Evolutionary conservation across 2,888 invertebrate species (phyloP).

Genomic region (Timema cristinae): DNA sequence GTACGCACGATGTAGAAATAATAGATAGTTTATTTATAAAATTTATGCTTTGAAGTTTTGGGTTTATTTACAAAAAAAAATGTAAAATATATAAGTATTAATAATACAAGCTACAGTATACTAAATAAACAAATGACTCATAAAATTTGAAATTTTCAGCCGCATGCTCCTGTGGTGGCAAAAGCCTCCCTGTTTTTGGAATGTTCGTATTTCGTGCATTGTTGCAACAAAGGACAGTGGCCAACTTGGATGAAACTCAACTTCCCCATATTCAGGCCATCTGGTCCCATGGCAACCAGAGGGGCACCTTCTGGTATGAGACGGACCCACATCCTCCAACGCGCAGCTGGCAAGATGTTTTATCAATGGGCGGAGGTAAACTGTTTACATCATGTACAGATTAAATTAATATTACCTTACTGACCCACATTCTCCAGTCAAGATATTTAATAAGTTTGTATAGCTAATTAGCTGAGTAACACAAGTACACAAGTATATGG

Average conservation of each 20-base stretch:
- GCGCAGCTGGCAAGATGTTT: slow-evolving; percentile 94
- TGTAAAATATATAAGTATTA: too few relatives aligned
- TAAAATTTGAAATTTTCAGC: slow-evolving; percentile 49
- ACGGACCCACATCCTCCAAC: slow-evolving; percentile 69
- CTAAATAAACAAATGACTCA: too few relatives aligned
- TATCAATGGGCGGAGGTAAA: slow-evolving; percentile 92
- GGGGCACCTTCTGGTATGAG: slow-evolving; percentile 54
- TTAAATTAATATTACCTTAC: not conserved
- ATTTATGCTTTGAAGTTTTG: too few relatives aligned
- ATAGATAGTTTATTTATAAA: too few relatives aligned
- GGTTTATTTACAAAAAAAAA: too few relatives aligned
- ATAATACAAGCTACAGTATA: too few relatives aligned
- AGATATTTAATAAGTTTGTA: too few relatives aligned
- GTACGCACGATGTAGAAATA: too few relatives aligned
- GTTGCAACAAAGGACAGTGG: slow-evolving; percentile 98
- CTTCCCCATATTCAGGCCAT: slow-evolving; percentile 67
- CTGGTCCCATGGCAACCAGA: slow-evolving; percentile 53
- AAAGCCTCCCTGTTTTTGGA: slow-evolving; percentile 90
- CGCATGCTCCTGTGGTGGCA: slow-evolving; percentile 90
- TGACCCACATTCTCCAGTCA: not conserved
- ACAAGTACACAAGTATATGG: too few relatives aligned
- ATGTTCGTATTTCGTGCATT: slow-evolving; percentile 94
- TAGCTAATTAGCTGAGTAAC: too few relatives aligned
- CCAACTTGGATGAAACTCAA: slow-evolving; percentile 96
- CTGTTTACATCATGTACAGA: slow-evolving; percentile 9